Percentiles rank a stretch among this genome's conserved stretches.
Conservation (phyloP, 2,888 invertebrate genomes). For the Autographa pulchrina region DNA sequence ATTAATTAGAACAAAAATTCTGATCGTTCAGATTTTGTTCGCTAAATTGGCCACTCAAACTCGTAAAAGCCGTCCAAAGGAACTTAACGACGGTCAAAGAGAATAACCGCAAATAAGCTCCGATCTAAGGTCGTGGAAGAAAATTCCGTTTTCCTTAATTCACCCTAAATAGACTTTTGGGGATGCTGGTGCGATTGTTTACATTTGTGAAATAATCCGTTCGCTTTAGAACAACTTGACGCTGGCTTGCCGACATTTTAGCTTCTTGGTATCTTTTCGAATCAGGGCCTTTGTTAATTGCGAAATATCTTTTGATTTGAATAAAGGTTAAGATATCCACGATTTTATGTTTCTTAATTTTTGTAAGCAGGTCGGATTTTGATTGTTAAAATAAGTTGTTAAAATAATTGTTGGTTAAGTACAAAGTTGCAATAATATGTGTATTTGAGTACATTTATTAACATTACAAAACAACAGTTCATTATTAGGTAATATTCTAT, state of each 20-base stretch:
- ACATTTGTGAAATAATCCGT: constrained; percentile 81
- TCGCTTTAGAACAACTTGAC: constrained; percentile 69
- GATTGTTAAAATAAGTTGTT: too few species aligned
- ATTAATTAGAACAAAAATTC: constrained; percentile 89
- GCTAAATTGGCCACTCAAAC: constrained; percentile 88
- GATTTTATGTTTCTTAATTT: constrained; percentile 19
- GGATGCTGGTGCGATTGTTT: constrained; percentile 81
- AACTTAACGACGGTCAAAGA: constrained; percentile 89
- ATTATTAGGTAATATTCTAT: too few species aligned
- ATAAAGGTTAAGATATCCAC: constrained; percentile 28
- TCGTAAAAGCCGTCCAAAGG: constrained; percentile 87
- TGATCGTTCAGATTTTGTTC: constrained; percentile 87
- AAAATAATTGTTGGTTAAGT: too few species aligned
- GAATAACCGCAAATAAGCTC: constrained; percentile 89
- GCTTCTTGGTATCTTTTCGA: constrained; percentile 44
- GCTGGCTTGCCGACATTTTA: constrained; percentile 62
- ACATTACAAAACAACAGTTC: too few species aligned
- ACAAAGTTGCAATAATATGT: too few species aligned
- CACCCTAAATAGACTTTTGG: constrained; percentile 84
- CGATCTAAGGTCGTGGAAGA: constrained; percentile 85
- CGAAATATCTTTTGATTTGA: constrained; percentile 46
- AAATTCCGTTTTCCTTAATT: constrained; percentile 88
- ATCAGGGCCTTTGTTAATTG: constrained; percentile 49
- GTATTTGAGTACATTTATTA: too few species aligned
- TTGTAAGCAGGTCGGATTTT: not conserved